Evolutionary conservation across 92 coral and sea anemone genomes (phyloP).

Genomic region (Siderastrea radians): DNA sequence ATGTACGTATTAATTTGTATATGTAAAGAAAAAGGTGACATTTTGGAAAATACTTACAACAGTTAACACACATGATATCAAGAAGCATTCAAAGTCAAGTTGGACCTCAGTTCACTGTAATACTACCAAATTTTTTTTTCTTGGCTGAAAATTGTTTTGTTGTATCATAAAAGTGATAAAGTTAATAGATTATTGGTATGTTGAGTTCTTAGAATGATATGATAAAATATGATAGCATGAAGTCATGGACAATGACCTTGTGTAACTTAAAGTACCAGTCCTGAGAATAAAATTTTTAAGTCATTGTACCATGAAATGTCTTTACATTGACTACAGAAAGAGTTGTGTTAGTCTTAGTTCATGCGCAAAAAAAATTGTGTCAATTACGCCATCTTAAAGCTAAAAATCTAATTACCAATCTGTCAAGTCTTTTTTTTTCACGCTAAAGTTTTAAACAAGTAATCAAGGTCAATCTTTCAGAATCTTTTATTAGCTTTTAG

Average conservation of each 20-base stretch:
- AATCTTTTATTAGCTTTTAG: conserved; percentile 78
- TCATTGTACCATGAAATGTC: background rate
- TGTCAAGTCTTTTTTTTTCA: conserved; percentile 7
- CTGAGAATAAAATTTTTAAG: background rate
- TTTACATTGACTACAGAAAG: background rate
- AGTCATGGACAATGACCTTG: background rate
- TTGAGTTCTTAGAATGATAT: background rate
- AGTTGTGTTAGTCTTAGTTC: background rate
- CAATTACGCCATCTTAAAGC: background rate
- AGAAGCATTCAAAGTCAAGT: no score
- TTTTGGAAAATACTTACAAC: no score
- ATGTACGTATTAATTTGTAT: no score
- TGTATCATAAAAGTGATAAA: no score
- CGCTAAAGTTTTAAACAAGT: conserved; percentile 1
- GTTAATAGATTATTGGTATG: no score
- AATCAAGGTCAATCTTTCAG: background rate
- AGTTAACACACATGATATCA: no score
- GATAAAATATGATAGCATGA: background rate
- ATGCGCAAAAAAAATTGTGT: background rate
- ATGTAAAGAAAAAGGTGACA: no score
- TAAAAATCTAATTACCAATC: background rate
- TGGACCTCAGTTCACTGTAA: no score
- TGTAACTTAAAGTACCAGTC: background rate
- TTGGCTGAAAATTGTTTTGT: no score
- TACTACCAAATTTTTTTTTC: no score